Conservation (phyloP, 1,140 invertebrate species). For the Neodiprion virginianus region DNA sequence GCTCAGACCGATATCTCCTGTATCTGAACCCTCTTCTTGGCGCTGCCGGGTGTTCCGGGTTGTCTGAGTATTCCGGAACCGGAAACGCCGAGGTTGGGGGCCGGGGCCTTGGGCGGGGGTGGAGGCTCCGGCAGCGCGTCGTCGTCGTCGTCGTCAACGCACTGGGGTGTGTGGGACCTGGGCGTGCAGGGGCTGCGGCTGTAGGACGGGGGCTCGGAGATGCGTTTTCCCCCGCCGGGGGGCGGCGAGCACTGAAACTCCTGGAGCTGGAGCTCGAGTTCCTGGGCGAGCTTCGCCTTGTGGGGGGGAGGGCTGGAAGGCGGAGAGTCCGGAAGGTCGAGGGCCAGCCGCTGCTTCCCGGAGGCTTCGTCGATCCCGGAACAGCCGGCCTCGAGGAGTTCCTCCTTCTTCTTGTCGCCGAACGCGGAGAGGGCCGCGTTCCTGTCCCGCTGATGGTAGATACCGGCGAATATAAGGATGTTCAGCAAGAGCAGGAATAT, state of each 20-base stretch:
- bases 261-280: conserved; percentile 71
- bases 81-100: conserved; percentile 51
- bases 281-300: conserved; percentile 71
- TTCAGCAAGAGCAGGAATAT: conserved; percentile 89
- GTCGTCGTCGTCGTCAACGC: conserved; percentile 58
- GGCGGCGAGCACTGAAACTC: conserved; percentile 70
- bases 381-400: conserved; percentile 74
- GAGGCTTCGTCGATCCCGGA: conserved; percentile 68
- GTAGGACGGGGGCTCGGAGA: conserved; percentile 60
- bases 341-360: conserved; percentile 64
- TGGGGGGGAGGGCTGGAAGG: conserved; percentile 63
- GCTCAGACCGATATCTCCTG: conserved; percentile 85
- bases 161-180: conserved; percentile 56
- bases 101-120: conserved; percentile 69
- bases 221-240: conserved; percentile 60
- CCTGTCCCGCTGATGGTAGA: conserved; percentile 89
- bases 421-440: conserved; percentile 54
- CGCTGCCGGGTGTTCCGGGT: conserved; percentile 69
- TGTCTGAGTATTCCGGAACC: conserved; percentile 70
- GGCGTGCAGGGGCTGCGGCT: conserved; percentile 62
- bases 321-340: conserved; percentile 46
- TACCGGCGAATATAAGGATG: conserved; percentile 91
- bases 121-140: conserved; percentile 70
- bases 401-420: conserved; percentile 75
- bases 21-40: conserved; percentile 87